Evolutionary conservation across 35 echinoderm and acorn worm genomes (phyloP).

Genomic region (Strongylocentrotus purpuratus): DNA sequence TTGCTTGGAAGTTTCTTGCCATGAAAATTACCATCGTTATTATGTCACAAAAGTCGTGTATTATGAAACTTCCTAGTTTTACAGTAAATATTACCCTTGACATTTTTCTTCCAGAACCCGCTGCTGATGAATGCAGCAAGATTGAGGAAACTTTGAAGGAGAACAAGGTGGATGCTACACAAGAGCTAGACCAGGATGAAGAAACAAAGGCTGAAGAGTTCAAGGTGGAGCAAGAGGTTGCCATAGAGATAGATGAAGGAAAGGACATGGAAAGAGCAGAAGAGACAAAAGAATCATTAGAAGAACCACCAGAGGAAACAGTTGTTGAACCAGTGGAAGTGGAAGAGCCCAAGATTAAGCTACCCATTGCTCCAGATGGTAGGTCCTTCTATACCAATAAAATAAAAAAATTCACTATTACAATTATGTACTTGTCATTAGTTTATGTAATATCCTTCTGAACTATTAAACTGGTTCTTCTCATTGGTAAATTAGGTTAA

Average conservation of each 20-base stretch:
- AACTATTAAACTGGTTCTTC: too few species aligned
- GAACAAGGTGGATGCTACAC: not conserved
- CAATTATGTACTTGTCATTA: not conserved
- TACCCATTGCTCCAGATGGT: constrained; percentile 86
- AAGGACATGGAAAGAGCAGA: not conserved
- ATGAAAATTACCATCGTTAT: too few species aligned
- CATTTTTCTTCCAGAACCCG: not conserved
- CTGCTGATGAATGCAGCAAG: not conserved
- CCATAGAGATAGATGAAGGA: not conserved
- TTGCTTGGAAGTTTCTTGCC: too few species aligned
- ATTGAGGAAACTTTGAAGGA: not conserved
- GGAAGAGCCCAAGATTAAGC: not conserved
- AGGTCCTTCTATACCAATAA: not conserved
- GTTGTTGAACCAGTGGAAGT: not conserved
- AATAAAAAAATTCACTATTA: not conserved
- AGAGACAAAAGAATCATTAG: not conserved
- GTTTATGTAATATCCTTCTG: not conserved
- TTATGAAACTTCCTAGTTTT: too few species aligned
- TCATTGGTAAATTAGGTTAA: too few species aligned
- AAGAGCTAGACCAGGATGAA: not conserved
- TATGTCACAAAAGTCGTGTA: too few species aligned
- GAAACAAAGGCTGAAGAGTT: not conserved
- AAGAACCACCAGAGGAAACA: constrained; percentile 32
- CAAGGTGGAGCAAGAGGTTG: not conserved
- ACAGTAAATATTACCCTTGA: not conserved